A percentile compares a stretch with the other conserved stretches of the same genome.
These are phyloP conservation scores for Eciton burchellii DNA, from an alignment of 1,140 invertebrate genomes.

Conservation along the genomic window DNA sequence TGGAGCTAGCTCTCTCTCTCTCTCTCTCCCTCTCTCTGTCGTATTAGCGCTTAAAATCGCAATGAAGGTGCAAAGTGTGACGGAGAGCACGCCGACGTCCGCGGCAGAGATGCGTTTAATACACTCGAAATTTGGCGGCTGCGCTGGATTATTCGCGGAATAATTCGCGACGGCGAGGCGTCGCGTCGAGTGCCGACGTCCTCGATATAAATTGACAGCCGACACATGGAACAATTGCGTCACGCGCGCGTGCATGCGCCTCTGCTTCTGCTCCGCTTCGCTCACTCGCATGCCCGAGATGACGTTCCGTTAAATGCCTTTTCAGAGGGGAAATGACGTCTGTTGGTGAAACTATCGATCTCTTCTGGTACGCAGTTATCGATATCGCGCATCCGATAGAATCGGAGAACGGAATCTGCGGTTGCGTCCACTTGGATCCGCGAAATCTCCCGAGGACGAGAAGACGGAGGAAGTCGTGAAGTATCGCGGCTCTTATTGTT, in stretches of 20 bases:
- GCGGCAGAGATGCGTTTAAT: constrained; percentile 35
- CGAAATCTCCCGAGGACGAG: background rate
- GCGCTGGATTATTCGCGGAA: constrained; percentile 40
- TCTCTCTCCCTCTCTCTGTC: background rate
- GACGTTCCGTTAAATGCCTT: constrained; percentile 55
- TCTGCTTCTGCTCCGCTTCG: constrained; percentile 14
- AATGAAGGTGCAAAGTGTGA: constrained; percentile 5
- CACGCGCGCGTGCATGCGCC: constrained; percentile 21
- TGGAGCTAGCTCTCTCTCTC: background rate
- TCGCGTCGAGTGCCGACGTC: constrained; percentile 18
- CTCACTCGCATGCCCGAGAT: constrained; percentile 21
- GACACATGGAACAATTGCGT: constrained; percentile 53
- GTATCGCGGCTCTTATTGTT: background rate
- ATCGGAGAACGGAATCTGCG: constrained; percentile 41
- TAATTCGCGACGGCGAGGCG: constrained; percentile 35
- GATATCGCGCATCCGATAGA: constrained; percentile 43
- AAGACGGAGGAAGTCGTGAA: background rate
- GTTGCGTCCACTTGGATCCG: constrained; percentile 8
- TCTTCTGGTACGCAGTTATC: constrained; percentile 45
- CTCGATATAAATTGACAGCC: constrained; percentile 40
- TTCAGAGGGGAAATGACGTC: constrained; percentile 46
- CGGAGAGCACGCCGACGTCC: background rate
- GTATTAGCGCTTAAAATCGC: constrained; percentile 15
- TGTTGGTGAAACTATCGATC: constrained; percentile 61
- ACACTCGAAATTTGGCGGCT: constrained; percentile 38